Conservation (phyloP, 2,888 invertebrate species). For the Stictocephala bisonia region DNA sequence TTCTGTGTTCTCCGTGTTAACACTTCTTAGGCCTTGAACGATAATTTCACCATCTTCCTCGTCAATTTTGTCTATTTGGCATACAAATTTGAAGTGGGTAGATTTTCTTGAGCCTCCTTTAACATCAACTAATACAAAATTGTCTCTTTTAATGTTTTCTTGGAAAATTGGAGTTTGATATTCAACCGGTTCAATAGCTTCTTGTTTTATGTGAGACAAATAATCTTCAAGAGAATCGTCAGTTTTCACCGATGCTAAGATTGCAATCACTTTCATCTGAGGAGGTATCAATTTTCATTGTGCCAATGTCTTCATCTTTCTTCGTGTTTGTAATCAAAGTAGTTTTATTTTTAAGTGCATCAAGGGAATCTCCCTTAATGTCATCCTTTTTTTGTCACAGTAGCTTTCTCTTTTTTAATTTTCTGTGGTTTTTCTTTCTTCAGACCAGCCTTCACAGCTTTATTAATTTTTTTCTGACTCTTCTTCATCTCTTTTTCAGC, state of each 20-base stretch:
- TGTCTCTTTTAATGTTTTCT: neutral
- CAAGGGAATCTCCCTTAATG: neutral
- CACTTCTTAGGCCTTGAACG: neutral
- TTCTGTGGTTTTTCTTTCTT: too few relatives aligned
- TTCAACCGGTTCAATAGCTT: neutral
- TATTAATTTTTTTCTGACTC: neutral
- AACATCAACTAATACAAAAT: neutral
- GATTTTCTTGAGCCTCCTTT: slow-evolving; percentile 6
- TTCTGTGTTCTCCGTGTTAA: neutral
- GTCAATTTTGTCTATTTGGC: neutral
- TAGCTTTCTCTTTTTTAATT: neutral
- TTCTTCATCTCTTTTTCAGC: neutral
- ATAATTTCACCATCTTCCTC: neutral
- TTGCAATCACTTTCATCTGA: neutral
- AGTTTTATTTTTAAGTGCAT: neutral
- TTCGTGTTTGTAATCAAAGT: too few relatives aligned
- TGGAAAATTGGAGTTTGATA: neutral
- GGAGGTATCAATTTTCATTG: neutral
- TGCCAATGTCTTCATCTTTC: too few relatives aligned
- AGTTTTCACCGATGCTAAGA: neutral
- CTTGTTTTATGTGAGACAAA: neutral
- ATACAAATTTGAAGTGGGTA: neutral
- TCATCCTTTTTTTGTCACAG: neutral
- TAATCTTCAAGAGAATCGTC: too few relatives aligned
- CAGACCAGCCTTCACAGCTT: too few relatives aligned